Conservation (phyloP, 2,888 invertebrate species). For the Acanthococcus lagerstroemiae region DNA sequence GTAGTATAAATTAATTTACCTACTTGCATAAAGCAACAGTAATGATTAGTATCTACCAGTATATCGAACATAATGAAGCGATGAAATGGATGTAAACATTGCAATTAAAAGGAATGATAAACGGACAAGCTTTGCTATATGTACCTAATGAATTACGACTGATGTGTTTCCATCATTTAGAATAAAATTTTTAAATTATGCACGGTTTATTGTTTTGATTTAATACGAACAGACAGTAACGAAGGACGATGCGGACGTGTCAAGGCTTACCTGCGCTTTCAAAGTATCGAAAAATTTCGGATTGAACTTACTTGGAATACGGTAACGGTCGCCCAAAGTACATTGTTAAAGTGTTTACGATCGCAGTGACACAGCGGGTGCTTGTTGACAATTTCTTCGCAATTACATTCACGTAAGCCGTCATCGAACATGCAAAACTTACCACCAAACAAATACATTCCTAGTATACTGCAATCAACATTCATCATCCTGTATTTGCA, state of each 20-base stretch:
- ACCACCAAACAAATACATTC: slow-evolving; percentile 99
- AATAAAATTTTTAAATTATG: too few relatives aligned
- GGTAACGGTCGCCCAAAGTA: slow-evolving; percentile 94
- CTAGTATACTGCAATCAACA: slow-evolving; percentile 74
- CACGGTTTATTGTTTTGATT: neutral
- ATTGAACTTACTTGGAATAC: slow-evolving; percentile 81
- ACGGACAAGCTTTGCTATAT: neutral
- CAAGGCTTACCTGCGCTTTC: neutral
- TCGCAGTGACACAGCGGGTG: slow-evolving; percentile 89
- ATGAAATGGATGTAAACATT: neutral
- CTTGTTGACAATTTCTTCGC: slow-evolving; percentile 80
- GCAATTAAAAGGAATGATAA: neutral
- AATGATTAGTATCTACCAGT: neutral
- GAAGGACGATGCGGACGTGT: too few relatives aligned
- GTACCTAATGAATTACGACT: too few relatives aligned
- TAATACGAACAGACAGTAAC: too few relatives aligned
- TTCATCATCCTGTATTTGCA: slow-evolving; percentile 26
- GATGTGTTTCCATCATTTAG: too few relatives aligned
- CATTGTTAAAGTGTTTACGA: slow-evolving; percentile 97
- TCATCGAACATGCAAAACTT: slow-evolving; percentile 97
- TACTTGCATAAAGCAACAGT: neutral
- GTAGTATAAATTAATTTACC: neutral
- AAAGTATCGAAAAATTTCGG: neutral
- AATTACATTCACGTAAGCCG: slow-evolving; percentile 79
- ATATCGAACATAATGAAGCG: neutral